Conservation (phyloP, 2,888 invertebrate species). For the Caenorhabditis afra region DNA sequence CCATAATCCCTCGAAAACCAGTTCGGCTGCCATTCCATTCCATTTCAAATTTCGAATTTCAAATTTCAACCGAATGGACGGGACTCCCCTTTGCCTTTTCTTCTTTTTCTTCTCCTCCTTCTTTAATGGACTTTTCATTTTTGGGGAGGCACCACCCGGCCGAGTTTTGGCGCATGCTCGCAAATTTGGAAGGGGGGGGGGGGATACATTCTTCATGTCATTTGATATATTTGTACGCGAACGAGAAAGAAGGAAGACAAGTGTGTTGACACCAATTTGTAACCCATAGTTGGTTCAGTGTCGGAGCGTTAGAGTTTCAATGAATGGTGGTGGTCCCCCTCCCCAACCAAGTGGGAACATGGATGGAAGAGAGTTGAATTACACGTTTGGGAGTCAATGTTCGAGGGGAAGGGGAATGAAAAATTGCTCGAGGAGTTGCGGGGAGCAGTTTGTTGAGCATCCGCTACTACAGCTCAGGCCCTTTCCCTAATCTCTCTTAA, state of each 20-base stretch:
- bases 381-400: constrained; percentile 13
- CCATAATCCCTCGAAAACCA: constrained; percentile 8
- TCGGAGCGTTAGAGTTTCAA: too few relatives aligned
- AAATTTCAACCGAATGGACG: too few relatives aligned
- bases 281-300: constrained; percentile 10
- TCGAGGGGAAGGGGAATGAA: too few relatives aligned
- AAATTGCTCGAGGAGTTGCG: too few relatives aligned
- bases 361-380: constrained; percentile 4
- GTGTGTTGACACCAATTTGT: constrained; percentile 39
- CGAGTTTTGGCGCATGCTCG: constrained; percentile 3
- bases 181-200: neutral
- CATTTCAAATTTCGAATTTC: too few relatives aligned
- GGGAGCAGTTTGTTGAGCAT: too few relatives aligned
- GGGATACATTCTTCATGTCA: constrained; percentile 48
- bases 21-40: neutral
- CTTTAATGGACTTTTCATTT: constrained; percentile 12
- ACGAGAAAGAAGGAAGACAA: neutral
- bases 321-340: too few relatives aligned
- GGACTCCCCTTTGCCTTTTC: too few relatives aligned
- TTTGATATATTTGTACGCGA: constrained; percentile 54
- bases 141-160: neutral
- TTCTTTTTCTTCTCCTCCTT: neutral
- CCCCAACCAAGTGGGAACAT: neutral
- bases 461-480: too few relatives aligned
- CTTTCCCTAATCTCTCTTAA: too few relatives aligned